phyloP scores from a whole-genome alignment of 2,797 vertebrate genomes.

The Danio aesculapii region DNA sequence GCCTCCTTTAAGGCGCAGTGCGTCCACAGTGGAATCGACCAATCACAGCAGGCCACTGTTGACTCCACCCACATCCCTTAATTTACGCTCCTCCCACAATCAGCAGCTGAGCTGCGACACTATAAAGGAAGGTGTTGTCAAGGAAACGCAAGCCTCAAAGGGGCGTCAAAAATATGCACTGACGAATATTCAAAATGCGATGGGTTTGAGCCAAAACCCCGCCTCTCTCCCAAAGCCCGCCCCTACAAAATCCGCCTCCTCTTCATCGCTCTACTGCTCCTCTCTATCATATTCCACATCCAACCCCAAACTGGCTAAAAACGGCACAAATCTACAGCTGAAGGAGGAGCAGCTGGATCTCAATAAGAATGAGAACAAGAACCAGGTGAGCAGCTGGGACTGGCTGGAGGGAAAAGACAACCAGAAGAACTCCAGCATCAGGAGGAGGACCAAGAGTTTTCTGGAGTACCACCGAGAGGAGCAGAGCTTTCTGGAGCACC shows the following conservation, averaged over 20 bases:
- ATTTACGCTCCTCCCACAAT: slow-evolving; percentile 93
- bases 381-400: slow-evolving; percentile 81
- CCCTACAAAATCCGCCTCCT: slow-evolving; percentile 81
- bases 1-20: slow-evolving; percentile 83
- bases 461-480: slow-evolving; percentile 85
- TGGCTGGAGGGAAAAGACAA: slow-evolving; percentile 89
- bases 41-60: slow-evolving; percentile 81
- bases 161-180: slow-evolving; percentile 91
- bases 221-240: slow-evolving; percentile 72
- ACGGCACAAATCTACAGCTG: slow-evolving; percentile 95
- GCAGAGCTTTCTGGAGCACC: slow-evolving; percentile 59
- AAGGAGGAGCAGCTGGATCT: slow-evolving; percentile 92
- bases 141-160: slow-evolving; percentile 86
- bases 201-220: slow-evolving; percentile 87
- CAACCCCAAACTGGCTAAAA: slow-evolving; percentile 96
- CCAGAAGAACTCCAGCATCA: slow-evolving; percentile 77
- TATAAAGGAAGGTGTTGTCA: slow-evolving; percentile 76
- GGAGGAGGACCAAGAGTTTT: slow-evolving; percentile 94
- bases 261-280: slow-evolving; percentile 84
- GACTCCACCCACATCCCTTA: slow-evolving; percentile 90
- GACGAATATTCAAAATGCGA: slow-evolving; percentile 89
- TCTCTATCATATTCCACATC: slow-evolving; percentile 79
- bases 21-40: slow-evolving; percentile 85
- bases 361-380: slow-evolving; percentile 83
- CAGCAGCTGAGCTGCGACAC: slow-evolving; percentile 91